Evolutionary conservation across 1,140 invertebrate genomes (phyloP).

Genomic region (Geopemphigus sp.): DNA sequence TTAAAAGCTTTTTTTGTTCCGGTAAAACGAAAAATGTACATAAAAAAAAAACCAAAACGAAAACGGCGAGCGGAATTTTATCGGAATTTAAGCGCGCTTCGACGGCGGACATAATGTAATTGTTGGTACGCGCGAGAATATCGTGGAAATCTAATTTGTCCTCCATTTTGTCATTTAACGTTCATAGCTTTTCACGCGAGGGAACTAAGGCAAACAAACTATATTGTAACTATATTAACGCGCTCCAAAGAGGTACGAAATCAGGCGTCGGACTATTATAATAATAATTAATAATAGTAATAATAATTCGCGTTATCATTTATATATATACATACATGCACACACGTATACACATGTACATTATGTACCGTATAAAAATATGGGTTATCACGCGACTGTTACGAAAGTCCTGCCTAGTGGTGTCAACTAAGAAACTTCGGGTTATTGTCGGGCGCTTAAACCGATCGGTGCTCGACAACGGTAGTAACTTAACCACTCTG

Average conservation of each 20-base stretch:
- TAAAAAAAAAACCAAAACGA: neutral
- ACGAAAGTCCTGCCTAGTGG: neutral
- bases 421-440: neutral
- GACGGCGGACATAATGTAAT: neutral
- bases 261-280: neutral
- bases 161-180: neutral
- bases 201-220: neutral
- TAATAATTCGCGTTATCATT: neutral
- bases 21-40: neutral
- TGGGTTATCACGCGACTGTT: neutral
- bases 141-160: neutral
- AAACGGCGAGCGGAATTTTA: neutral
- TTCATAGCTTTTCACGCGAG: neutral
- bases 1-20: neutral
- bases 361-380: neutral
- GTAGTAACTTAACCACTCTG: no score
- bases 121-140: neutral
- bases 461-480: no score
- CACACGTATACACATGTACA: no score
- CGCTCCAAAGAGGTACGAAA: neutral
- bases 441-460: no score
- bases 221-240: conserved; percentile 2
- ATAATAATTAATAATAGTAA: neutral
- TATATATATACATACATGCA: no score
- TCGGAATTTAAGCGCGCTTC: neutral